These are phyloP conservation scores for Musca vetustissima DNA, from an alignment of 1,140 invertebrate genomes.

Conservation along the genomic window DNA sequence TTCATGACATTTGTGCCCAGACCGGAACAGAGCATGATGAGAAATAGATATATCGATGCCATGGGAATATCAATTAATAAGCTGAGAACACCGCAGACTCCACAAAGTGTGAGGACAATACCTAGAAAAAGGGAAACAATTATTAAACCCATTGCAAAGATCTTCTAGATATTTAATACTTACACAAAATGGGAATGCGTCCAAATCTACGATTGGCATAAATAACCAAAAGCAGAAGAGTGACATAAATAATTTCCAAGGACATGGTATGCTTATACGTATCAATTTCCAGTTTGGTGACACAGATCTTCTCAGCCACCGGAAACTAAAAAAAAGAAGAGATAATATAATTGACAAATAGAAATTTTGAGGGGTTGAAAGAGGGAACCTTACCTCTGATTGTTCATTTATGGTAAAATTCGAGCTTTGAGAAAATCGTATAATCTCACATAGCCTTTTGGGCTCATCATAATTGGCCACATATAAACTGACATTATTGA, in stretches of 20 bases:
- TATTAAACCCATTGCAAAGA: background rate
- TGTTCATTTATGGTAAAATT: background rate
- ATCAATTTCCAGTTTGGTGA: constrained; percentile 27
- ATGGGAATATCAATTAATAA: constrained; percentile 25
- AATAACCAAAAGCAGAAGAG: constrained; percentile 17
- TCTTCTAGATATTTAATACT: background rate
- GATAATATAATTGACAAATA: background rate
- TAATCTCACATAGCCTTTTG: constrained; percentile 36
- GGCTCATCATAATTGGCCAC: constrained; percentile 24
- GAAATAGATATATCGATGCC: constrained; percentile 28
- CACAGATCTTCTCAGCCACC: background rate
- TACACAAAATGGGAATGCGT: constrained; percentile 28
- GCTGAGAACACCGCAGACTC: constrained; percentile 26
- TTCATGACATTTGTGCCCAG: constrained; percentile 38
- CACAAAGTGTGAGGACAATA: constrained; percentile 20
- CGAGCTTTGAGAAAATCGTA: constrained; percentile 21
- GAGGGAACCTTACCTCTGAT: constrained; percentile 14
- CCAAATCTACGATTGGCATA: constrained; percentile 25
- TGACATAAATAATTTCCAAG: constrained; percentile 31
- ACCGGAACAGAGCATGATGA: constrained; percentile 33
- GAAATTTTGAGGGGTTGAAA: background rate
- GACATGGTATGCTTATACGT: constrained; percentile 29
- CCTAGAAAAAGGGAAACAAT: constrained; percentile 4
- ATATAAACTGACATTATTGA: constrained; percentile 56
- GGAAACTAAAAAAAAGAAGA: background rate